Evolutionary conservation across 1,140 invertebrate genomes (phyloP), one percentile per base, ranked within the genome.

Genomic region (Trichomalopsis sarcophagae): DNA sequence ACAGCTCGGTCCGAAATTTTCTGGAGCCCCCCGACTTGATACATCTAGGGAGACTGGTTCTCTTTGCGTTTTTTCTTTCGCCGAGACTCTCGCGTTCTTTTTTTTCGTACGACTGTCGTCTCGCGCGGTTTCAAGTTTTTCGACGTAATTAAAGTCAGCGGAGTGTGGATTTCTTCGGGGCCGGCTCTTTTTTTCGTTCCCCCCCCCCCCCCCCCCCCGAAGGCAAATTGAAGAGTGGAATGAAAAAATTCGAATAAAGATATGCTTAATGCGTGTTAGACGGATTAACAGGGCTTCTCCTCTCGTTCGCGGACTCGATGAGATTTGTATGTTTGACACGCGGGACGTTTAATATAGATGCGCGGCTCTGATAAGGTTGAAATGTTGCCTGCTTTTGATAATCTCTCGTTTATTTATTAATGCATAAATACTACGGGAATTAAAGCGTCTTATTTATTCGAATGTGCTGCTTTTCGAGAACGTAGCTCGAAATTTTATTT

Each of bases 31-130:
- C 13, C 74, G 44, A 73, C 7, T 44, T 40, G 69, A 81, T 47
- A 82, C 75, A 27, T 74, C 62, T 30, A 69, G 27, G 33, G 36
- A 83, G 77, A 83, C 74, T 83, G 82, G 74, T 77, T 83, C 36
- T 62, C 40, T 30, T 50, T 27, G 27, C 4, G 5, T 13, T 21
- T n/a, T 40, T 40, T 4, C 27, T 44, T 4, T 9, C 13, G 55
- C 17, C 5, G 33, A 13, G 50, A 62, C 21, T 55, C n/a, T 47
- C 66, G 40, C 44, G 21, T 47, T 11, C n/a, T 9, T 55, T 36
- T 36, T 66, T 82, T 82, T 76, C 50, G 68, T 3, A 11, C 50
- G 69, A 30, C 62, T 44, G 55, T 23, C 30, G 27, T 30, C 27
- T 36, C 23, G 30, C 21, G 27, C n/a, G 62, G 33, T 81, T 71